phyloP scores from a whole-genome alignment of 2,888 invertebrate genomes.

The Polydesmus complanatus region DNA sequence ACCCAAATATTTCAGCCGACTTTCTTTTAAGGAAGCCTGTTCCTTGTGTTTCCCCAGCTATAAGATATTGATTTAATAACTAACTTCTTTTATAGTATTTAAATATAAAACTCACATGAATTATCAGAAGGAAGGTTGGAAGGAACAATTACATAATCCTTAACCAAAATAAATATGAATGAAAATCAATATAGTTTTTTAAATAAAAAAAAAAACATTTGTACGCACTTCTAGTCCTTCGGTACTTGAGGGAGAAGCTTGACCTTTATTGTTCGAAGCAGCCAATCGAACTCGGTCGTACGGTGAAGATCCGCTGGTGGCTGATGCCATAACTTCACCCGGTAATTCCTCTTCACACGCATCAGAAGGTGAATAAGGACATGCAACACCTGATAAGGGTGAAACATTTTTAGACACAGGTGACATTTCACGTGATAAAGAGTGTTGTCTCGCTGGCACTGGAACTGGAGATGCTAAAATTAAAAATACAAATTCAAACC shows the following conservation, averaged over 20 bases:
- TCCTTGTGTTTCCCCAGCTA: not conserved
- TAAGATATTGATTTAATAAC: not conserved
- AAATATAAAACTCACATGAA: slow-evolving; percentile 4
- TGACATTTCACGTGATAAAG: slow-evolving; percentile 13
- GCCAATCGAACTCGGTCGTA: not conserved
- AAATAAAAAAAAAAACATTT: not conserved
- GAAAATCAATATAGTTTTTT: not conserved
- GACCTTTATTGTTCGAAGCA: slow-evolving; percentile 2
- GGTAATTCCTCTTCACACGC: not conserved
- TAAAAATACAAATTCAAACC: not conserved
- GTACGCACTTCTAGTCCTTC: slow-evolving; percentile 15
- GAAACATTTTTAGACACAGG: not conserved
- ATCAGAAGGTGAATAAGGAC: not conserved
- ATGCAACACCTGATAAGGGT: not conserved
- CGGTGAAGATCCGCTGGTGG: not conserved
- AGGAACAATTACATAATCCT: slow-evolving; percentile 66
- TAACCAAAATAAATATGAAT: not conserved
- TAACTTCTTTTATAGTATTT: not conserved
- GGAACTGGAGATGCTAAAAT: slow-evolving; percentile 18
- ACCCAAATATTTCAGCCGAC: slow-evolving; percentile 7
- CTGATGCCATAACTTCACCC: not conserved
- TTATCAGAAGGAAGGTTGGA: slow-evolving; percentile 26
- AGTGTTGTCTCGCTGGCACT: slow-evolving; percentile 17
- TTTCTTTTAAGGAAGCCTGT: slow-evolving; percentile 4
- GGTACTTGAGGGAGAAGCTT: slow-evolving; percentile 5